Conservation (phyloP, 2,888 invertebrate genomes). For the Temnothorax rugatulus region DNA sequence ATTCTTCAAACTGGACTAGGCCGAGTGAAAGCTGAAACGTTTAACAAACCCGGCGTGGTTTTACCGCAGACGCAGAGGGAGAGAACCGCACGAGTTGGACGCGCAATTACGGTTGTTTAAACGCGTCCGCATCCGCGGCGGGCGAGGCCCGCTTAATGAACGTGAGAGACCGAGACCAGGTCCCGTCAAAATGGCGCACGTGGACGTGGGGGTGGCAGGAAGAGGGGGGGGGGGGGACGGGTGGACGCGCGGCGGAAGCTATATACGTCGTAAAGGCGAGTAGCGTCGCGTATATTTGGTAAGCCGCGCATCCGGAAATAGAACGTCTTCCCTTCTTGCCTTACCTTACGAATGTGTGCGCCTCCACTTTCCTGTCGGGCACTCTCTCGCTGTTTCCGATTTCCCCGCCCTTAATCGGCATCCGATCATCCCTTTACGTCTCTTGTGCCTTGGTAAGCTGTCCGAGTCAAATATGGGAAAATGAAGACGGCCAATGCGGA, state of each 20-base stretch:
- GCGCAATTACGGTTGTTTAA: constrained; percentile 55
- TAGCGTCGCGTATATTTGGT: constrained; percentile 83
- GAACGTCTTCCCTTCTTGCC: constrained; percentile 74
- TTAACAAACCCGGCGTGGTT: background rate
- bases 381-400: constrained; percentile 59
- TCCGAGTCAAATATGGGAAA: background rate
- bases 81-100: constrained; percentile 29
- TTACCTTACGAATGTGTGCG: constrained; percentile 63
- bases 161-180: constrained; percentile 57
- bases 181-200: constrained; percentile 45
- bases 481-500: background rate
- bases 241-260: constrained; percentile 40
- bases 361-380: constrained; percentile 49
- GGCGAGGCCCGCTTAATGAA: constrained; percentile 66
- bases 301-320: constrained; percentile 77
- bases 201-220: constrained; percentile 37
- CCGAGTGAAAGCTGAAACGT: constrained; percentile 30
- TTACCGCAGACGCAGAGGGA: constrained; percentile 16
- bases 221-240: background rate
- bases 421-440: constrained; percentile 34
- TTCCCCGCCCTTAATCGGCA: constrained; percentile 10
- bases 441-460: background rate
- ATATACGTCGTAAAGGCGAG: constrained; percentile 72
- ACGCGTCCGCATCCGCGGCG: constrained; percentile 46
- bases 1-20: constrained; percentile 4